A percentile compares a stretch with the other conserved stretches of the same genome.
Evolutionary conservation across 2,888 invertebrate genomes (phyloP).

Genomic region (Isotomurus palustris): DNA sequence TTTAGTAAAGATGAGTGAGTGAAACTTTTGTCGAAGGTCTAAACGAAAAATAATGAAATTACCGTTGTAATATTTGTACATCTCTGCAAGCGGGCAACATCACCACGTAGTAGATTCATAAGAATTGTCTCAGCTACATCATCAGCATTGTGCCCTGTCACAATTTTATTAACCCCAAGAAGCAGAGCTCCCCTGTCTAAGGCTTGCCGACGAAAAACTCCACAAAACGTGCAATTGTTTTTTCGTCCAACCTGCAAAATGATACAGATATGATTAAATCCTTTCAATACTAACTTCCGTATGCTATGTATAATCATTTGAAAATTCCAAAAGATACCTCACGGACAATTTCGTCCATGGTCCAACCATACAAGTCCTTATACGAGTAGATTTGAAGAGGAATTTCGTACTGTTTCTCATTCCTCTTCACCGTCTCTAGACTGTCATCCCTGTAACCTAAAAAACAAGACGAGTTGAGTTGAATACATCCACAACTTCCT

Average conservation of each 20-base stretch:
- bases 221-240: constrained; percentile 96
- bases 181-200: constrained; percentile 88
- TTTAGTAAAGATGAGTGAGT: neutral
- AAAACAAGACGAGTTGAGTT: neutral
- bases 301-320: neutral
- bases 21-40: too few species aligned
- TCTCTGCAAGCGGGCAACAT: constrained; percentile 84
- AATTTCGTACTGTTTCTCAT: constrained; percentile 87
- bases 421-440: constrained; percentile 90
- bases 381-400: constrained; percentile 93
- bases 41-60: constrained; percentile 47
- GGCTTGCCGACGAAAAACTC: constrained; percentile 92
- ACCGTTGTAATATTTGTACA: constrained; percentile 89
- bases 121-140: constrained; percentile 98
- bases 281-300: neutral
- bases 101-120: constrained; percentile 96
- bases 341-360: constrained; percentile 94
- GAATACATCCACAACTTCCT: neutral
- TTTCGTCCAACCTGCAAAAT: constrained; percentile 65
- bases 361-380: constrained; percentile 97
- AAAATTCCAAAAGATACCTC: constrained; percentile 48
- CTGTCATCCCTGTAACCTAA: constrained; percentile 88
- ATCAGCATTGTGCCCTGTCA: constrained; percentile 95
- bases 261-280: constrained; percentile 14
- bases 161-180: constrained; percentile 84